Conservation (phyloP, 2,888 invertebrate genomes). For the Orthonevra nobilis region DNA sequence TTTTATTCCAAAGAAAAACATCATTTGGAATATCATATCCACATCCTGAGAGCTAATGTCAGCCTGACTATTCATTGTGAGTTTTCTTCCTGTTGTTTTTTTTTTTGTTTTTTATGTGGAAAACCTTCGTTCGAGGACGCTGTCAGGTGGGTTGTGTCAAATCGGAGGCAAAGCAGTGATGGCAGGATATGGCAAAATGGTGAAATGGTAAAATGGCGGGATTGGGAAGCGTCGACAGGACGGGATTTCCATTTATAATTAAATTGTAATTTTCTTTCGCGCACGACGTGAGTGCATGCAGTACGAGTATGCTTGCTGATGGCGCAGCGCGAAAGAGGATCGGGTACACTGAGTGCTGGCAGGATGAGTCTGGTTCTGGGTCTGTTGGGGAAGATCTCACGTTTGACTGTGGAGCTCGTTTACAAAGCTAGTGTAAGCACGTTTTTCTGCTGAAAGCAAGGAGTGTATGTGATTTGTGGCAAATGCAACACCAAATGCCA, state of each 20-base stretch:
- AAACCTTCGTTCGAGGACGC: too few species aligned
- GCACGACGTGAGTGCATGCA: conserved; percentile 36
- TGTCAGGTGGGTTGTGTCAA: conserved; percentile 51
- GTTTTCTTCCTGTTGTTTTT: not conserved
- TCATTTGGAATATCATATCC: conserved; percentile 60
- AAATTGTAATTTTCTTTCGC: conserved; percentile 63
- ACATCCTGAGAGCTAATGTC: conserved; percentile 44
- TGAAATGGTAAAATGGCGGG: conserved; percentile 6
- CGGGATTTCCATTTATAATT: conserved; percentile 64
- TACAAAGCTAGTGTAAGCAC: conserved; percentile 43
- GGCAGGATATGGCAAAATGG: not conserved
- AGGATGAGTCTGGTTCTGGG: conserved; percentile 2
- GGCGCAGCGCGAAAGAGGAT: not conserved
- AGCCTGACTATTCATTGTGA: not conserved
- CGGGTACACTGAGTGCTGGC: not conserved
- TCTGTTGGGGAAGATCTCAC: conserved; percentile 32
- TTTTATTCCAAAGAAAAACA: conserved; percentile 52
- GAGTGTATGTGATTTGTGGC: conserved; percentile 48
- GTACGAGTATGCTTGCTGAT: not conserved
- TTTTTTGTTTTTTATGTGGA: too few species aligned
- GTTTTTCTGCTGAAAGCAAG: conserved; percentile 28
- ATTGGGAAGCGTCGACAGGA: conserved; percentile 11
- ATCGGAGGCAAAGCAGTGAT: conserved; percentile 4
- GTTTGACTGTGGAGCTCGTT: conserved; percentile 35
- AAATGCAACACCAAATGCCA: conserved; percentile 54